Evolutionary conservation across 2,113 vertebrate species (phyloP).

Genomic region (Neotoma lepida): DNA sequence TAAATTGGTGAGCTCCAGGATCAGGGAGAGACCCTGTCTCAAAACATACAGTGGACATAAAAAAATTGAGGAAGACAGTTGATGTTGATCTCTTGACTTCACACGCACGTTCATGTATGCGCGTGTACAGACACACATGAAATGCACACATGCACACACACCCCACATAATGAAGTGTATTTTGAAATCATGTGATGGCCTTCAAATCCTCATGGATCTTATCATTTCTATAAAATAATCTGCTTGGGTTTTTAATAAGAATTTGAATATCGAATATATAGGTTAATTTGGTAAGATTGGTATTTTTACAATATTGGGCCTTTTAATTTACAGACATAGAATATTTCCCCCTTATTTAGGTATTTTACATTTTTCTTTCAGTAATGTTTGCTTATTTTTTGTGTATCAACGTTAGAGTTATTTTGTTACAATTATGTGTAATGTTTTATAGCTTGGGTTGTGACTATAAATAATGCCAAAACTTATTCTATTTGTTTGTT

Average conservation of each 20-base stretch:
- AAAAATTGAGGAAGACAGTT: neutral
- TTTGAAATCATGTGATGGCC: neutral
- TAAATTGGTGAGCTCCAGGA: neutral
- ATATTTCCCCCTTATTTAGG: neutral
- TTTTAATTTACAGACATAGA: neutral
- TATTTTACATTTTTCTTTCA: neutral
- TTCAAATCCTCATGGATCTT: no score
- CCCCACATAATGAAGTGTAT: neutral
- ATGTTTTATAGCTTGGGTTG: no score
- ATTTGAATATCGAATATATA: neutral
- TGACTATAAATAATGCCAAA: neutral
- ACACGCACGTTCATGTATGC: no score
- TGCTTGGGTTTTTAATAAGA: neutral
- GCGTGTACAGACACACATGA: neutral
- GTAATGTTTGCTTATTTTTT: neutral
- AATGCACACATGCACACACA: neutral
- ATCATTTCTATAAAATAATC: neutral
- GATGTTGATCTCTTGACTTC: neutral
- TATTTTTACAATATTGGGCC: neutral
- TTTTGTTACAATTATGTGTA: neutral
- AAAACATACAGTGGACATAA: neutral
- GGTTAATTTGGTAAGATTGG: neutral
- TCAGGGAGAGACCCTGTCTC: neutral
- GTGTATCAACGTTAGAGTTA: neutral
- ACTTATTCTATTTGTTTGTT: neutral